These are phyloP conservation scores for Dasypus novemcinctus DNA, from an alignment of 2,113 vertebrate species.

Conservation along the genomic window DNA sequence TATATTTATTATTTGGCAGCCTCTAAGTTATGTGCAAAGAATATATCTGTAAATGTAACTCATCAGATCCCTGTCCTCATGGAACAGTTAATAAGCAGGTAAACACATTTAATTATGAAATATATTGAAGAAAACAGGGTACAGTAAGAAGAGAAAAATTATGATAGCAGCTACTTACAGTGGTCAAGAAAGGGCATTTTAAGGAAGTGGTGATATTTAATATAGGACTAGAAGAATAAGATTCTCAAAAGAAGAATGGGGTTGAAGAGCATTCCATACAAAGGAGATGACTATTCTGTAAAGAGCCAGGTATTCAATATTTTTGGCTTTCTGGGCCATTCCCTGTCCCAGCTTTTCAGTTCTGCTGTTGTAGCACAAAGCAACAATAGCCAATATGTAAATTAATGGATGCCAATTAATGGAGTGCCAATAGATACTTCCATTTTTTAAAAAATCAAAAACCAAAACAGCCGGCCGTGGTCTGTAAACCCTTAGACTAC, in stretches of 20 bases:
- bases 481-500: not conserved
- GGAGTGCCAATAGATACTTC: not conserved
- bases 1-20: not conserved
- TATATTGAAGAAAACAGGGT: not conserved
- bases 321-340: not conserved
- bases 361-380: not conserved
- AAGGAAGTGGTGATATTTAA: not conserved
- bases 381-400: not conserved
- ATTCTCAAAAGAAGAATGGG: not conserved
- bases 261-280: not conserved
- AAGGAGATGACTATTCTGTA: not conserved
- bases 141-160: not conserved
- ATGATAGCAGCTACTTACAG: not conserved
- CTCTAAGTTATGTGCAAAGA: conserved; percentile 21
- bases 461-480: not conserved
- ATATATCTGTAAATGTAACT: conserved; percentile 13
- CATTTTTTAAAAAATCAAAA: not conserved
- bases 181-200: not conserved
- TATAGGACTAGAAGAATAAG: not conserved
- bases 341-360: not conserved
- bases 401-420: too few species aligned
- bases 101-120: conserved; percentile 1
- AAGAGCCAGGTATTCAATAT: not conserved
- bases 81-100: not conserved
- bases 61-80: not conserved